These are phyloP conservation scores for Ciconia nigra DNA, from an alignment of 2,797 vertebrate species.

Conservation along the genomic window DNA sequence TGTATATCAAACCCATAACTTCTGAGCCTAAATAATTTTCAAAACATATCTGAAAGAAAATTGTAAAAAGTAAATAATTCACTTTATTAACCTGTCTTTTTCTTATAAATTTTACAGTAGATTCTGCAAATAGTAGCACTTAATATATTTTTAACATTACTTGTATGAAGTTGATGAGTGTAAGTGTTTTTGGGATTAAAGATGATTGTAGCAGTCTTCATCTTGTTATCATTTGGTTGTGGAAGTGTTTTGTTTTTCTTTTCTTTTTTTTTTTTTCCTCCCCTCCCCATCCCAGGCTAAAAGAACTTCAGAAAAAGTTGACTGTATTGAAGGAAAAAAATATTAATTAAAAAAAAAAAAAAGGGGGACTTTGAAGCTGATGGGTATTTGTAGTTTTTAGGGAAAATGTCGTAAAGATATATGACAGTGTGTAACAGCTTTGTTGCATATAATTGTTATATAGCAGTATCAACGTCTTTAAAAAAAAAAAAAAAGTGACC, in stretches of 20 bases:
- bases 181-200: not conserved
- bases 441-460: not conserved
- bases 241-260: not conserved
- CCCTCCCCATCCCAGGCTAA: not conserved
- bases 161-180: not conserved
- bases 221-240: not conserved
- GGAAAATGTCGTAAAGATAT: not conserved
- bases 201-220: not conserved
- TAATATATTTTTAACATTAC: not conserved
- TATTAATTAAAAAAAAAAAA: too few relatives aligned
- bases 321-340: not conserved
- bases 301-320: not conserved
- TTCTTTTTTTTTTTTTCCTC: too few relatives aligned
- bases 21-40: not conserved
- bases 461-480: not conserved
- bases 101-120: not conserved
- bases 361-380: not conserved
- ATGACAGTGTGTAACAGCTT: not conserved
- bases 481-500: not conserved
- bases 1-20: not conserved
- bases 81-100: not conserved
- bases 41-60: not conserved
- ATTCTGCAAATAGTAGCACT: not conserved
- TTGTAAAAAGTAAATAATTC: not conserved
- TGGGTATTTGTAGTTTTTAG: not conserved